A percentile compares a stretch with the other conserved stretches of the same genome.
Conservation (phyloP, 2,113 vertebrate species). For the Lagopus muta region DNA sequence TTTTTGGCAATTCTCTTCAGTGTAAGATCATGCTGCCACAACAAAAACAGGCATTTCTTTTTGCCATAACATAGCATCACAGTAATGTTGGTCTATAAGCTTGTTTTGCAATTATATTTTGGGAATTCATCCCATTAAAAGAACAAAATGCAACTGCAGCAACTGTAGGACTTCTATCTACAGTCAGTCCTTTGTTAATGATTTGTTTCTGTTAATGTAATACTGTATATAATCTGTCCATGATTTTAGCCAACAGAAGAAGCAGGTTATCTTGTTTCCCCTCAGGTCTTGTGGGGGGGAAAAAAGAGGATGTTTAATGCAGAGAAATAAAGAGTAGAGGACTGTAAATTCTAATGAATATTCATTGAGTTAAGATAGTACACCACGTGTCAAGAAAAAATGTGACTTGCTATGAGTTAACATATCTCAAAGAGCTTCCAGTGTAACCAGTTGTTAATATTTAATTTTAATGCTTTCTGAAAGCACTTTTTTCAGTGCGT, state of each 20-base stretch:
- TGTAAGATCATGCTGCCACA: background rate
- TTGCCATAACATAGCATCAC: background rate
- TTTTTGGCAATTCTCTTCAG: background rate
- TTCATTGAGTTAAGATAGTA: constrained; percentile 13
- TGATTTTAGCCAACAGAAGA: background rate
- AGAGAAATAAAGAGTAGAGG: constrained; percentile 1
- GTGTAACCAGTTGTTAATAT: background rate
- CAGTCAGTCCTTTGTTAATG: background rate
- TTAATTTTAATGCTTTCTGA: constrained; percentile 13
- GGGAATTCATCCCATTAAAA: background rate
- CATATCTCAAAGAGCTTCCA: background rate
- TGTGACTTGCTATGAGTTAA: background rate
- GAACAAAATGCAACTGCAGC: background rate
- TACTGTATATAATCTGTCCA: background rate
- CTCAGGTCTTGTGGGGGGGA: background rate
- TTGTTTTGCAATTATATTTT: background rate
- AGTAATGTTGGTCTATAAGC: background rate
- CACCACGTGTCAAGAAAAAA: background rate
- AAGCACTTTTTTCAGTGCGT: background rate
- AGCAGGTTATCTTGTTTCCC: constrained; percentile 10
- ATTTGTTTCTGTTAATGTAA: background rate
- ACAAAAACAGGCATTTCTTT: background rate
- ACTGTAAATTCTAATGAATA: constrained; percentile 42
- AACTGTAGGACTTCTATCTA: background rate
- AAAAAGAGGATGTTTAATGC: background rate